Evolutionary conservation across 2,113 vertebrate species (phyloP), one percentile per base, ranked within the genome.

Genomic region (Alethe diademata): DNA sequence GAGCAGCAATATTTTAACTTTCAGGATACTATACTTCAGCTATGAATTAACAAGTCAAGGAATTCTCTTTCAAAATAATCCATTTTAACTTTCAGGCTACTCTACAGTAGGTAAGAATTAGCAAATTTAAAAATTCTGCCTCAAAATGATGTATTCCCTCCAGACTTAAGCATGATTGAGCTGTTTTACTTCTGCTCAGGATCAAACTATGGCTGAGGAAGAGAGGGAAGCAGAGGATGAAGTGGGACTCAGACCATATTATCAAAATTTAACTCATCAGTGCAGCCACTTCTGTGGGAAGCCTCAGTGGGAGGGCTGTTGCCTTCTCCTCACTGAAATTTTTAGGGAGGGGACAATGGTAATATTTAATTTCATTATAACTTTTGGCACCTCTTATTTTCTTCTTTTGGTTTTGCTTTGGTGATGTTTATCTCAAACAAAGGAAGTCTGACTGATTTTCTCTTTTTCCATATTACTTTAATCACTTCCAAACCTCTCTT

Each of bases 1-100:
- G 78, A 94, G 74, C 14, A 23, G 66, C 45, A 91, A 28, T 57
- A 85, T 75, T 92, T 87, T 85, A 91, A 73, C 73, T 88, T 91
- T 57, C 43, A 83, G 71, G 25, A 33, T 66, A 45, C 28, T 71
- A 14, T 28, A 43, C 22, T 31, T 43, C 43, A 67, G 82, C 40
- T 84, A 73, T 61, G 79, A 89, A 91, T 58, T 71, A 81, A 57
- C 0, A 4, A 86, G 38, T 70, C 70, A 65, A 89, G 80, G 75
- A 54, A 24, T 25, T 42, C 15, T 75, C 31, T 45, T 29, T 84
- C 43, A 48, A 58, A 92, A 76, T 23, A 72, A 71, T 62, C 51
- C 31, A 3, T 56, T 72, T 86, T 76, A 88, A 70, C 62, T 88
- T 88, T 29, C 56, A 86, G 69, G 17, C 33, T 70, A 56, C 31